Base-by-base conservation (phyloP, 1,140 invertebrate species). In the Drosophila seguyi region DNA sequence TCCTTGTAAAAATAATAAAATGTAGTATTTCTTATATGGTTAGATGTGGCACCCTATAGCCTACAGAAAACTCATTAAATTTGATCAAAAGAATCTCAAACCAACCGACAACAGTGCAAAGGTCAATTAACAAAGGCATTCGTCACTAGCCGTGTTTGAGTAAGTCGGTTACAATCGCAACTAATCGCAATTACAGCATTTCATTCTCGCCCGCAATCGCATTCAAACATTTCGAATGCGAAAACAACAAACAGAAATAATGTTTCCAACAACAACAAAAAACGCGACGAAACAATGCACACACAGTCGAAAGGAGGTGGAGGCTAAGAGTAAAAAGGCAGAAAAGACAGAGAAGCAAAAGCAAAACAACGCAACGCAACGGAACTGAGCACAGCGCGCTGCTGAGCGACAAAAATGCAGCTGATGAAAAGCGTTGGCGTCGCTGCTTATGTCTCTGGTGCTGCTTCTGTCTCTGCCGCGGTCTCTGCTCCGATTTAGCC, bases 231-330 rank as follows among this genome's bases (percentile, higher is more conserved):
- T 72, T 65, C 52, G 66, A 77, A 78, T 63, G 56, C 74, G 52
- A 55, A 55, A 77, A 68, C 62, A 79, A 79, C 58, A 74, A 60
- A 74, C 55, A 73, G 41, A 79, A 87, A 68, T 67, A 55, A 85
- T 67, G 79, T 71, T 65, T 85, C 4, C 4, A 81, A 81, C 73
- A 84, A 83, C 65, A 81, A 72, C 7, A 47, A 59, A 53, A 55
- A 78, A 71, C 73, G 86, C 63, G 65, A 72, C 72, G 78, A 85
- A 90, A 90, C 85, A 90, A 90, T 90, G 78, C 81, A 81, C 61
- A 81, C 61, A 81, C 66, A 69, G 69, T 60, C 55, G 78, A 90
- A 90, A 90, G 85, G 85, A 90, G 85, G 85, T 90, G 86, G 85
- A 90, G 85, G 85, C 85, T 90, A 90, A 90, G 84, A 85, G 77